Conservation (phyloP, 2,797 vertebrate genomes). For the Aldrovandia affinis region DNA sequence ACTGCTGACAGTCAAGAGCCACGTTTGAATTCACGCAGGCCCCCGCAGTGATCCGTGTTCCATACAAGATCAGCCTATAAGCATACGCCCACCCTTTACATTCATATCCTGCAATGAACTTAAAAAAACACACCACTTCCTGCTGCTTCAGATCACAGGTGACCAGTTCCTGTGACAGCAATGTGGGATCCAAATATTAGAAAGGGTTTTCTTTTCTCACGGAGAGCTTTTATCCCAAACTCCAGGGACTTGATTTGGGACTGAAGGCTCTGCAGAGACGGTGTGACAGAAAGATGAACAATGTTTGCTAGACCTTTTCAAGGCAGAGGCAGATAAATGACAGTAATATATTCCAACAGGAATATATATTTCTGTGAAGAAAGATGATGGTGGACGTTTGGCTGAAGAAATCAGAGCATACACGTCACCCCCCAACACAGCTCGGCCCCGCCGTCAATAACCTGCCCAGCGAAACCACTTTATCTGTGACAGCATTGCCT, state of each 20-base stretch:
- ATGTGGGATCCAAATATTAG: neutral
- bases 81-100: neutral
- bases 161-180: constrained; percentile 7
- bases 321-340: neutral
- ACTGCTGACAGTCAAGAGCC: neutral
- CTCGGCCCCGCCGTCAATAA: neutral
- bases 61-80: no score
- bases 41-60: no score
- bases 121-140: neutral
- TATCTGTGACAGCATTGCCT: neutral
- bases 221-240: neutral
- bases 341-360: constrained; percentile 2
- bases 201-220: constrained; percentile 2
- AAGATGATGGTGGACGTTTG: neutral
- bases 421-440: neutral
- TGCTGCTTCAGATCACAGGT: constrained; percentile 2
- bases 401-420: neutral
- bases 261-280: constrained; percentile 19
- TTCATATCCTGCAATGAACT: neutral
- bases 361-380: neutral
- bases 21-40: neutral
- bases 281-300: constrained; percentile 8
- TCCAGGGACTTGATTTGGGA: constrained; percentile 1
- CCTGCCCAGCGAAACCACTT: neutral
- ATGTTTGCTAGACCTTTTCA: constrained; percentile 1